Evolutionary conservation across 2,888 invertebrate genomes (phyloP).

Genomic region (Meteorus cinctellus): DNA sequence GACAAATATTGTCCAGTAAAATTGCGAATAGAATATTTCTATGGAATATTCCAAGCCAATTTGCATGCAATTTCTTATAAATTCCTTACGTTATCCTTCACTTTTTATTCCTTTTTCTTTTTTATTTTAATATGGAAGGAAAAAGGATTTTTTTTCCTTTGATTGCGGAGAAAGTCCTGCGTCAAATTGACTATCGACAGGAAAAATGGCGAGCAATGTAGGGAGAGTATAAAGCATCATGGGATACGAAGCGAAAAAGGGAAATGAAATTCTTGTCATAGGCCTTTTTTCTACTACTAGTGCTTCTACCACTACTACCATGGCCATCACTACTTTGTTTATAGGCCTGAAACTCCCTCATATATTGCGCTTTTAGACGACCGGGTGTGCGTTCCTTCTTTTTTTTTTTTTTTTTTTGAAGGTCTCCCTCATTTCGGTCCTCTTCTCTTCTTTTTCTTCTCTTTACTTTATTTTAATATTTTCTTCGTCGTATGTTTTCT

Average conservation of each 20-base stretch:
- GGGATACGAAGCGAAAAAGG: conserved; percentile 58
- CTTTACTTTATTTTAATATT: background rate
- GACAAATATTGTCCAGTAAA: too few relatives aligned
- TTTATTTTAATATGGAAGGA: background rate
- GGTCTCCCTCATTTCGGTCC: conserved; percentile 2
- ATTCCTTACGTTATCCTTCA: background rate
- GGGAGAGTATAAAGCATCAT: conserved; percentile 44
- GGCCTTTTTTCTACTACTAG: conserved; percentile 33
- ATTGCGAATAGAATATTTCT: too few relatives aligned
- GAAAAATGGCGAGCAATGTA: conserved; percentile 48
- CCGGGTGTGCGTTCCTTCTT: conserved; percentile 42
- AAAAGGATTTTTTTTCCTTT: conserved; percentile 16
- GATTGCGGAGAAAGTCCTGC: conserved; percentile 46
- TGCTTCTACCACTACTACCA: background rate
- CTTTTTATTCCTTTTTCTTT: conserved; percentile 7
- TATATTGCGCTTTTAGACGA: conserved; percentile 52
- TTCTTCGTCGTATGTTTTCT: conserved; percentile 20
- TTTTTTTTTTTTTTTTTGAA: background rate
- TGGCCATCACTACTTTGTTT: background rate
- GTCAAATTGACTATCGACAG: conserved; percentile 58
- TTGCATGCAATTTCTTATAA: background rate
- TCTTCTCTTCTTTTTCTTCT: background rate
- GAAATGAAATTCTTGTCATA: conserved; percentile 64
- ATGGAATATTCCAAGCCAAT: background rate
- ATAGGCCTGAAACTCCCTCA: conserved; percentile 44